Evolutionary conservation across 1,140 invertebrate species (phyloP).

Genomic region (Yoshiicerus persimilis): DNA sequence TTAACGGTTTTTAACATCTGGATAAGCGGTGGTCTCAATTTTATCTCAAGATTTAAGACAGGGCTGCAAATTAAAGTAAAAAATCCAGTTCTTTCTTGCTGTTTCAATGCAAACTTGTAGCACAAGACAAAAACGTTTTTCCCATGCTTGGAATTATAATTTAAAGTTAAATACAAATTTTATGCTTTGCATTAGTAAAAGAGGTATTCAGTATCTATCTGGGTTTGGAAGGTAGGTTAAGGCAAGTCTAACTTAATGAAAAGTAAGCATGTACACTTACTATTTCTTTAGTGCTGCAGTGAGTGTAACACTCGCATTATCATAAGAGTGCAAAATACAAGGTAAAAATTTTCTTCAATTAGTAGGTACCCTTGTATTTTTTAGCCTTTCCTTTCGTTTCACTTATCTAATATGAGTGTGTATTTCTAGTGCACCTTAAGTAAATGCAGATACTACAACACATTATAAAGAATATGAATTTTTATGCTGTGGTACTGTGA

Average conservation of each 20-base stretch:
- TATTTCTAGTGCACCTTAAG: neutral
- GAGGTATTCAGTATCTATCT: neutral
- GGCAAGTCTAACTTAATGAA: neutral
- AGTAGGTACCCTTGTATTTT: neutral
- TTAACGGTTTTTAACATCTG: neutral
- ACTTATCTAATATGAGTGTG: neutral
- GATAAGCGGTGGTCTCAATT: neutral
- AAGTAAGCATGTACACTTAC: neutral
- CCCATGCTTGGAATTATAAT: neutral
- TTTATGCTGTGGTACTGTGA: neutral
- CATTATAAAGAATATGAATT: neutral
- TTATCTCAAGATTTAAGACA: neutral
- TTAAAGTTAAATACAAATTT: neutral
- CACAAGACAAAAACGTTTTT: neutral
- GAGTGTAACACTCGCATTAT: neutral
- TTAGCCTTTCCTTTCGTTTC: neutral
- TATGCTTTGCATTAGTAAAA: neutral
- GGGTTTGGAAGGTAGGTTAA: constrained; percentile 1
- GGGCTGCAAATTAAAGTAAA: neutral
- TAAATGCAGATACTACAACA: neutral
- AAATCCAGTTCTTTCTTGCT: neutral
- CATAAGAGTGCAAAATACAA: neutral
- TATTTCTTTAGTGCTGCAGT: neutral
- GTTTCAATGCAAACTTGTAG: neutral
- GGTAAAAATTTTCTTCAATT: neutral